Evolutionary conservation across 2,113 vertebrate species (phyloP).

Genomic region (Malurus cyaneus): DNA sequence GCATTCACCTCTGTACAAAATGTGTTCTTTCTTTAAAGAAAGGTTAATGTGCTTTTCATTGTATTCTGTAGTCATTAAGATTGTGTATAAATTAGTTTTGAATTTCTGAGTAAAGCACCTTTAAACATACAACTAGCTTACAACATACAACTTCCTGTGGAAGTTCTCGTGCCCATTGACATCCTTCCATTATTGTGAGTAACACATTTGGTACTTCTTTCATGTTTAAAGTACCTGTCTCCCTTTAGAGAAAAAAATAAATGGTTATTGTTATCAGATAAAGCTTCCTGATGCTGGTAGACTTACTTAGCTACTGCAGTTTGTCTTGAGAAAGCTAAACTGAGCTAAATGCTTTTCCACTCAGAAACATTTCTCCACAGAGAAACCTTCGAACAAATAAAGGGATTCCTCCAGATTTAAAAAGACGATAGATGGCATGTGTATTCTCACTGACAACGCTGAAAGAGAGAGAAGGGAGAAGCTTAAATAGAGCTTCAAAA

Average conservation of each 20-base stretch:
- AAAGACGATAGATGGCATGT: neutral
- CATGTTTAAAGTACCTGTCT: neutral
- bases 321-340: neutral
- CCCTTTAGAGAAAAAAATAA: neutral
- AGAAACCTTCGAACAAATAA: neutral
- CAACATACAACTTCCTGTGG: accelerated
- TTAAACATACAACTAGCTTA: neutral
- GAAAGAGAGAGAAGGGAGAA: neutral
- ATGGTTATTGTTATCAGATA: neutral
- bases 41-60: neutral
- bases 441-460: neutral
- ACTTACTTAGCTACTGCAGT: neutral
- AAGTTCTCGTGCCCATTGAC: neutral
- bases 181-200: neutral
- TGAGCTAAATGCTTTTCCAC: neutral
- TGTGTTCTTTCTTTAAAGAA: neutral
- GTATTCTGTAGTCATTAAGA: neutral
- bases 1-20: neutral
- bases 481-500: neutral
- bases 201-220: neutral
- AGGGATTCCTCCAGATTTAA: neutral
- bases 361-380: neutral
- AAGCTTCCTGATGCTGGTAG: neutral
- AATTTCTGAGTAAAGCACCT: neutral
- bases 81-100: neutral